phyloP scores from a whole-genome alignment of 1,140 invertebrate genomes.

The Zaprionus lachaisei region DNA sequence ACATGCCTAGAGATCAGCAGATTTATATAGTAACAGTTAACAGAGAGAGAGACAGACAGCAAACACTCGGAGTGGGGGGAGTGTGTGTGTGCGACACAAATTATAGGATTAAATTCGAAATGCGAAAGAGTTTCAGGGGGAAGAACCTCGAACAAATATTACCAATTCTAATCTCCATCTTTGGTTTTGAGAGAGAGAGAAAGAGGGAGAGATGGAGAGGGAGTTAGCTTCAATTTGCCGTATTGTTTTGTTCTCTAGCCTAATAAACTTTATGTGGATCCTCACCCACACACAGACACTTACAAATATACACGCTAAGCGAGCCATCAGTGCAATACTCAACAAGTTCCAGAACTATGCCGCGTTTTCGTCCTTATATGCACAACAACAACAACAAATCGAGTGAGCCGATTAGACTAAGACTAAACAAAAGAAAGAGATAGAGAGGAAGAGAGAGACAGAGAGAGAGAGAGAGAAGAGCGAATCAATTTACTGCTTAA shows the following conservation, averaged over 20 bases:
- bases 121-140: background rate
- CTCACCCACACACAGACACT: background rate
- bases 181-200: background rate
- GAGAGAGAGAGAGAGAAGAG: background rate
- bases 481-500: background rate
- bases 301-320: slow-evolving; percentile 7
- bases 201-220: background rate
- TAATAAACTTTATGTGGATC: slow-evolving; percentile 24
- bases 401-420: slow-evolving; percentile 18
- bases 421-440: background rate
- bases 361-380: slow-evolving; percentile 1
- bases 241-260: slow-evolving; percentile 4
- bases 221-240: slow-evolving; percentile 13
- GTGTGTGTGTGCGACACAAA: slow-evolving; percentile 24
- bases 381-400: background rate
- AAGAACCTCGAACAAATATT: too few relatives aligned
- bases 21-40: background rate
- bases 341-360: background rate
- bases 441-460: background rate
- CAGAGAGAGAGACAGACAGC: slow-evolving; percentile 4
- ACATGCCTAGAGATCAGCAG: slow-evolving; percentile 8
- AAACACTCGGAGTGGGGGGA: slow-evolving; percentile 6
- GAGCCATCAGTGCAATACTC: slow-evolving; percentile 48
- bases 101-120: slow-evolving; percentile 4
- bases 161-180: too few relatives aligned